These are phyloP conservation scores for Heliconius melpomene DNA, from an alignment of 1,140 invertebrate genomes.

Conservation along the genomic window DNA sequence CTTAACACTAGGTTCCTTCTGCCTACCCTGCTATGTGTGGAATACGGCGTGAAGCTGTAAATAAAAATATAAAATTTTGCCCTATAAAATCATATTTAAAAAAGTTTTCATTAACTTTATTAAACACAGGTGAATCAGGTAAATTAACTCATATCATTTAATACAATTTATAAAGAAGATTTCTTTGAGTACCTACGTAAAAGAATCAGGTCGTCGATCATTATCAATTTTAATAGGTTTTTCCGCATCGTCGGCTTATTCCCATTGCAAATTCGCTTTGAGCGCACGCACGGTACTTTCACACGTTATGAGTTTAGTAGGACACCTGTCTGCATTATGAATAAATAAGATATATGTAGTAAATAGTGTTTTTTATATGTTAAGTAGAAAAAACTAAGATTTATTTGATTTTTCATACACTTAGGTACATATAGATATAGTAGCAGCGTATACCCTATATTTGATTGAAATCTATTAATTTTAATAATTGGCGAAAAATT, in stretches of 20 bases:
- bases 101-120: background rate
- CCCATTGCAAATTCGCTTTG: constrained; percentile 8
- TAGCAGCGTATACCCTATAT: too few relatives aligned
- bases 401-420: too few relatives aligned
- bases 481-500: too few relatives aligned
- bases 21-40: too few relatives aligned
- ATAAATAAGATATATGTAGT: background rate
- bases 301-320: constrained; percentile 34
- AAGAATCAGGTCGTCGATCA: constrained; percentile 14
- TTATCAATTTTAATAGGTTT: constrained; percentile 30
- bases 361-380: too few relatives aligned
- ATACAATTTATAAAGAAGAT: background rate
- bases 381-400: too few relatives aligned
- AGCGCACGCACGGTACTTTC: constrained; percentile 30
- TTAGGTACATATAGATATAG: too few relatives aligned
- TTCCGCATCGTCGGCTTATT: constrained; percentile 25
- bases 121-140: background rate
- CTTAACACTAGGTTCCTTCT: too few relatives aligned
- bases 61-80: too few relatives aligned
- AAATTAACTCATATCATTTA: background rate
- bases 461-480: too few relatives aligned
- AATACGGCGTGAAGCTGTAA: too few relatives aligned
- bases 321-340: constrained; percentile 27
- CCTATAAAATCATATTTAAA: background rate
- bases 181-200: background rate